A percentile compares a stretch with the other conserved stretches of the same genome.
phyloP scores from a whole-genome alignment of 2,113 vertebrate genomes.

The Crotophaga sulcirostris region DNA sequence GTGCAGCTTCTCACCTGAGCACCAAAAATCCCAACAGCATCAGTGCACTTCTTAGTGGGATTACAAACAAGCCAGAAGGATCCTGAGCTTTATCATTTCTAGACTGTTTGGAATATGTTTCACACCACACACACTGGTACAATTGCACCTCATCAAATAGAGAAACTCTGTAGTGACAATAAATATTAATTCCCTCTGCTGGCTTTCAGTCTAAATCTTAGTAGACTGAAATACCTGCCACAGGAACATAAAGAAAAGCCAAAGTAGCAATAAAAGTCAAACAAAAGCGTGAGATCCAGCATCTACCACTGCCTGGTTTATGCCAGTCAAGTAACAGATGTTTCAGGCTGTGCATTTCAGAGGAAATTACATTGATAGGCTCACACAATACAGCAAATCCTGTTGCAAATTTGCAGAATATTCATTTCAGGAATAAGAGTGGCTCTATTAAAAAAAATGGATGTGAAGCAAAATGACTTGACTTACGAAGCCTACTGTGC shows the following conservation, averaged over 20 bases:
- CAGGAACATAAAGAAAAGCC: background rate
- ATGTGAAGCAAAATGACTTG: background rate
- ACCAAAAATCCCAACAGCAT: background rate
- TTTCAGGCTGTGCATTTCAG: background rate
- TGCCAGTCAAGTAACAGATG: background rate
- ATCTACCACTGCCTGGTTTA: background rate
- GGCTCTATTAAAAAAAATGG: background rate
- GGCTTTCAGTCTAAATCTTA: background rate
- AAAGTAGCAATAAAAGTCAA: background rate
- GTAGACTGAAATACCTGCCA: background rate
- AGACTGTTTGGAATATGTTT: background rate
- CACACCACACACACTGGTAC: background rate
- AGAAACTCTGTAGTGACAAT: background rate
- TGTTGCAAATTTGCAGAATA: background rate
- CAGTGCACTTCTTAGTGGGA: background rate
- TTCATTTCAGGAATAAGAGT: background rate
- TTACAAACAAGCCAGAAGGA: background rate
- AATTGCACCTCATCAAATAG: background rate
- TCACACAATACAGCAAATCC: background rate
- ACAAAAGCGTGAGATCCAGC: background rate
- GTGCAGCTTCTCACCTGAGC: background rate
- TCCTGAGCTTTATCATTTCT: background rate
- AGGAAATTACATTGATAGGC: background rate
- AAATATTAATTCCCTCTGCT: constrained; percentile 1
- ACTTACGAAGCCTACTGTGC: background rate